These are phyloP conservation scores for Nephrotoma guestfalica DNA, from an alignment of 2,888 invertebrate genomes.

Conservation along the genomic window DNA sequence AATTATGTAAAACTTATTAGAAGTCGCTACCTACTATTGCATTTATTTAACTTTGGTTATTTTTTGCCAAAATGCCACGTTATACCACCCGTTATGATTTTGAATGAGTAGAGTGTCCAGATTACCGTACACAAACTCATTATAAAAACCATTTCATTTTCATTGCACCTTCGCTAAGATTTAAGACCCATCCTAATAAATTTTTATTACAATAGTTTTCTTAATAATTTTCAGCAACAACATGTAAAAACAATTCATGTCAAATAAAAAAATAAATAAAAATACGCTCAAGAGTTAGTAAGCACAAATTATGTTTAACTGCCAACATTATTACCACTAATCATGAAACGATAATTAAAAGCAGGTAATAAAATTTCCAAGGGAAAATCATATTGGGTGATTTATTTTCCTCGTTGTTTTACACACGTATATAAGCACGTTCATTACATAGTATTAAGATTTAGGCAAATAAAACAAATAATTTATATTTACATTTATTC, in stretches of 20 bases:
- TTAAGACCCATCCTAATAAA: neutral
- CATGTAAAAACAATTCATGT: neutral
- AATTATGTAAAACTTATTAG: too few relatives aligned
- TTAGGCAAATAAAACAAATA: neutral
- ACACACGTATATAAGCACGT: neutral
- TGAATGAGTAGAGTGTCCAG: too few relatives aligned
- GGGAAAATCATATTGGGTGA: neutral
- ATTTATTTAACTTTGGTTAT: too few relatives aligned
- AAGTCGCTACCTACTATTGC: accelerated
- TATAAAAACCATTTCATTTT: too few relatives aligned
- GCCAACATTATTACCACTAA: neutral
- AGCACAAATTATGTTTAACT: slow-evolving; percentile 2
- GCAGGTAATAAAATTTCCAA: neutral
- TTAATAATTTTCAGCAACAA: neutral
- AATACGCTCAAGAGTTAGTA: neutral
- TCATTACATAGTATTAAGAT: neutral
- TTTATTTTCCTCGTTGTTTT: neutral
- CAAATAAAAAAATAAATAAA: neutral
- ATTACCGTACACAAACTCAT: too few relatives aligned
- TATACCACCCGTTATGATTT: too few relatives aligned
- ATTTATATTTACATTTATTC: neutral
- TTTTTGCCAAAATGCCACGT: too few relatives aligned
- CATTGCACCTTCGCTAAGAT: neutral
- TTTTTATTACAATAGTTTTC: neutral
- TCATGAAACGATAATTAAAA: slow-evolving; percentile 3